These are phyloP conservation scores for Megaustenia siamemsis DNA, from an alignment of 2,888 invertebrate genomes.

Conservation along the genomic window DNA sequence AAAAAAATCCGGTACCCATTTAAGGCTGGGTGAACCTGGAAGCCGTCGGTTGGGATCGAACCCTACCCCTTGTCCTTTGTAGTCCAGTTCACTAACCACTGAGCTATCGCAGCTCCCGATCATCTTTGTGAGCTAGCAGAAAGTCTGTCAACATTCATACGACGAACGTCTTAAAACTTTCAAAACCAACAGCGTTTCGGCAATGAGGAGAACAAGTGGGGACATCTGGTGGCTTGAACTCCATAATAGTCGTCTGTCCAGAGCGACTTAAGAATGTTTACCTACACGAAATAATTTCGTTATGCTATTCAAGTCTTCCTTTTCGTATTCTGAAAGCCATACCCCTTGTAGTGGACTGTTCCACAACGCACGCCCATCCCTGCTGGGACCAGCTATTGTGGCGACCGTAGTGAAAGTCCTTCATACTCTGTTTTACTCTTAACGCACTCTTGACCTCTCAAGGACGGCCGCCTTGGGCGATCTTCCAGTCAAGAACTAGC, in stretches of 20 bases:
- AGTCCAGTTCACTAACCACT: too few species aligned
- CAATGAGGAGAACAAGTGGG: background rate
- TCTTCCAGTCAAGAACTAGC: background rate
- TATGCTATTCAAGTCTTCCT: background rate
- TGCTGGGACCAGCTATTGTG: conserved; percentile 14
- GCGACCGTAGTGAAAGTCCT: conserved; percentile 37
- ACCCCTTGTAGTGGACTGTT: background rate
- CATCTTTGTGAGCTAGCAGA: background rate
- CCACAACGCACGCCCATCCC: conserved; percentile 30
- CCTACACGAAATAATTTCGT: conserved; percentile 28
- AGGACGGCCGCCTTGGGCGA: conserved; percentile 34
- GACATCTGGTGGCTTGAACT: conserved; percentile 1
- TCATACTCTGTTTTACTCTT: conserved; percentile 34
- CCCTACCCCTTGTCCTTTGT: too few species aligned
- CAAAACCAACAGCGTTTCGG: background rate
- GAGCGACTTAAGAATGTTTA: conserved; percentile 33
- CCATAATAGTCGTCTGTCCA: conserved; percentile 4
- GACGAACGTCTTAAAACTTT: background rate
- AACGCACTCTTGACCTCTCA: conserved; percentile 40
- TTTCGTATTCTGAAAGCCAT: background rate
- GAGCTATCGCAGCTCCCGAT: too few species aligned
- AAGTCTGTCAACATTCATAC: background rate
- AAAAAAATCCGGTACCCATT: too few species aligned
- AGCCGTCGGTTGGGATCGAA: too few species aligned
- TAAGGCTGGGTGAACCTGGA: too few species aligned